Conservation (phyloP, 2,113 vertebrate species). For the Solenodon paradoxus region DNA sequence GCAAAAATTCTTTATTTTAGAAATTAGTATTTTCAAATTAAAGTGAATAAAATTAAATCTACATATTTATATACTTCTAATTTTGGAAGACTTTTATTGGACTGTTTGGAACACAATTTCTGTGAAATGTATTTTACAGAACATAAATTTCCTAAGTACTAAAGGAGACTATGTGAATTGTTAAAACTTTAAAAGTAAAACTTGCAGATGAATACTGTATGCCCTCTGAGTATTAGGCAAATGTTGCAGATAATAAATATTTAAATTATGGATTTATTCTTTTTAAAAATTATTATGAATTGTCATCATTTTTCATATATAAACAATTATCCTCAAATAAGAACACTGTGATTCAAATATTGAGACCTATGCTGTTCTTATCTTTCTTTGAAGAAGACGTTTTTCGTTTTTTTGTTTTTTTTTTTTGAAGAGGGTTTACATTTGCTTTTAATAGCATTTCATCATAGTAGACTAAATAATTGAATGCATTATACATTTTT, state of each 20-base stretch:
- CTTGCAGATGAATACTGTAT: neutral
- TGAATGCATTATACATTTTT: conserved; percentile 64
- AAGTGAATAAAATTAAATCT: conserved; percentile 1
- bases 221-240: conserved; percentile 37
- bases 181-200: conserved; percentile 52
- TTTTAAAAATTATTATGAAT: conserved; percentile 27
- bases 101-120: neutral
- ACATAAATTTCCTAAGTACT: conserved; percentile 12
- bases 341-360: conserved; percentile 6
- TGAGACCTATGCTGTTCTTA: conserved; percentile 53
- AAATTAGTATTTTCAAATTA: conserved; percentile 31
- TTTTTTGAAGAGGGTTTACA: conserved; percentile 27
- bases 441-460: conserved; percentile 68
- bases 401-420: too few relatives aligned
- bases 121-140: conserved; percentile 19
- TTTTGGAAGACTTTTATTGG: neutral
- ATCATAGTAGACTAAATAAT: conserved; percentile 70
- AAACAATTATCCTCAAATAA: conserved; percentile 33
- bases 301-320: conserved; percentile 47
- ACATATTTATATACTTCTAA: neutral
- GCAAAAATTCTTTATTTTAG: neutral
- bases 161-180: neutral
- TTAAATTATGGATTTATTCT: conserved; percentile 36
- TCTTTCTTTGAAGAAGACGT: conserved; percentile 57
- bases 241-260: conserved; percentile 59